phyloP scores from a whole-genome alignment of 2,888 invertebrate genomes.

The Chrysodeixis includens region DNA sequence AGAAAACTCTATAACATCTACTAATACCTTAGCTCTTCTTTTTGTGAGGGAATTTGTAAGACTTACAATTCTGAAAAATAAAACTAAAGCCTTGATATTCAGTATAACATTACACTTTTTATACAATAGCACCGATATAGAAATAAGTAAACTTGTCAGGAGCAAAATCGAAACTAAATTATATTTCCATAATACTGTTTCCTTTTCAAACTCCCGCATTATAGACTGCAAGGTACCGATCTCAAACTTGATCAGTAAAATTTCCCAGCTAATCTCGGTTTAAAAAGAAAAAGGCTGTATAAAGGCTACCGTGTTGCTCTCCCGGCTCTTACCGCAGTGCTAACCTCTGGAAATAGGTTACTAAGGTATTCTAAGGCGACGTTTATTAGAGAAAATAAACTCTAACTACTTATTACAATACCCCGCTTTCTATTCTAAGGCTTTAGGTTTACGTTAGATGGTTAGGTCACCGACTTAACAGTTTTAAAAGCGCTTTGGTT shows the following conservation, averaged over 20 bases:
- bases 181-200: neutral
- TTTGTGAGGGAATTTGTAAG: too few relatives aligned
- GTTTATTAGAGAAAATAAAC: conserved; percentile 39
- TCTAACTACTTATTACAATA: conserved; percentile 37
- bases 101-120: too few relatives aligned
- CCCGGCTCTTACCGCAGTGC: conserved; percentile 8
- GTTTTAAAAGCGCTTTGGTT: conserved; percentile 13
- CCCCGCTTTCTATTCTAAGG: conserved; percentile 21
- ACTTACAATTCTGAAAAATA: neutral
- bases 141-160: neutral
- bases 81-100: too few relatives aligned
- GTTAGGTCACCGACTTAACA: conserved; percentile 21
- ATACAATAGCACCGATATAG: too few relatives aligned
- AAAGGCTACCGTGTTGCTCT: conserved; percentile 23
- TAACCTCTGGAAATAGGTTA: conserved; percentile 41
- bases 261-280: conserved; percentile 17
- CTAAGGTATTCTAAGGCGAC: conserved; percentile 35
- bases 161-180: neutral
- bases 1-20: too few relatives aligned
- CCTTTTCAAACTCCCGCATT: conserved; percentile 13
- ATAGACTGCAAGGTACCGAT: neutral
- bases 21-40: too few relatives aligned
- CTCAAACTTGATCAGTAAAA: conserved; percentile 18
- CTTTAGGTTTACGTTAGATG: conserved; percentile 21
- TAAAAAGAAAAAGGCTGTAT: conserved; percentile 29